Percentiles rank a stretch among this genome's conserved stretches.
Evolutionary conservation across 1,140 invertebrate species (phyloP).

Genomic region (Calliphora vicina): DNA sequence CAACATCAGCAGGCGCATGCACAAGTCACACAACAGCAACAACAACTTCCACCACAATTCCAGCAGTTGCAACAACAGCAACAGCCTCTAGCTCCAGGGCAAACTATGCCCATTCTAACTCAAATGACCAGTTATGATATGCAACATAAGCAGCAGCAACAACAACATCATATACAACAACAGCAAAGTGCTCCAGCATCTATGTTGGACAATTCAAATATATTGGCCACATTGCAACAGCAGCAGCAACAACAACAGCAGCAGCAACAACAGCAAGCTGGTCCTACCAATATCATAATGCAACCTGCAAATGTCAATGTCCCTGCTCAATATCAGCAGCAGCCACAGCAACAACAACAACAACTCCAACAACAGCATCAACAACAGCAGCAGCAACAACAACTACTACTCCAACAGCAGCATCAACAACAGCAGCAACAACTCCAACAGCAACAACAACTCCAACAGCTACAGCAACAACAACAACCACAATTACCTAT

Average conservation of each 20-base stretch:
- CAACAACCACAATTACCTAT: slow-evolving; percentile 45
- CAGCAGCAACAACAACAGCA: slow-evolving; percentile 38
- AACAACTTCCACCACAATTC: slow-evolving; percentile 27
- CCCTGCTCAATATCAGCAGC: slow-evolving; percentile 36
- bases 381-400: slow-evolving; percentile 40
- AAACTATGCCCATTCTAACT: slow-evolving; percentile 55
- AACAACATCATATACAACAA: slow-evolving; percentile 38
- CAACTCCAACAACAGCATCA: slow-evolving; percentile 46
- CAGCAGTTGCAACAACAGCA: slow-evolving; percentile 33
- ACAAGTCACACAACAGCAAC: slow-evolving; percentile 26
- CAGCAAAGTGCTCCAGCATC: slow-evolving; percentile 57
- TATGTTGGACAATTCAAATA: slow-evolving; percentile 50
- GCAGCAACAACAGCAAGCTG: slow-evolving; percentile 5
- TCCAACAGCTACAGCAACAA: slow-evolving; percentile 42
- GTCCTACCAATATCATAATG: background rate
- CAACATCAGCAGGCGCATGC: slow-evolving; percentile 24
- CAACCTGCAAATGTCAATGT: slow-evolving; percentile 9
- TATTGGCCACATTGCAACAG: slow-evolving; percentile 47
- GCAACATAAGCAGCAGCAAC: slow-evolving; percentile 35
- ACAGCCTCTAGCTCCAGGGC: slow-evolving; percentile 47
- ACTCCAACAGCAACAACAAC: slow-evolving; percentile 23
- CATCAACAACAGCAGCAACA: slow-evolving; percentile 49
- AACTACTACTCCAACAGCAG: slow-evolving; percentile 33
- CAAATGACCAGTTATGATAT: slow-evolving; percentile 54
- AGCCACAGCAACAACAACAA: slow-evolving; percentile 3